A percentile compares a stretch with the other conserved stretches of the same genome.
These are phyloP conservation scores for Peribatodes rhomboidaria DNA, from an alignment of 2,888 invertebrate genomes.

Conservation along the genomic window DNA sequence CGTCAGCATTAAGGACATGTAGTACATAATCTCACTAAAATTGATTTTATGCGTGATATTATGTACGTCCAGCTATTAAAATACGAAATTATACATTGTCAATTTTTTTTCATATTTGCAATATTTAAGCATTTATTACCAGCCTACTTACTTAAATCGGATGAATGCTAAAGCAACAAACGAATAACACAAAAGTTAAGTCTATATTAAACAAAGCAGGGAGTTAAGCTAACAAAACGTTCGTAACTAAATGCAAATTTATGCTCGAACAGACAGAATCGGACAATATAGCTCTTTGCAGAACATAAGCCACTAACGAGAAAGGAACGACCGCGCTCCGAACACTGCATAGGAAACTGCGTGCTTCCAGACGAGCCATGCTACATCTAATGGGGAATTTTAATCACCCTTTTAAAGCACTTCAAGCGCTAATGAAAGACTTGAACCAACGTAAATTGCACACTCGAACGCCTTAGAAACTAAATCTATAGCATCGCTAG, in stretches of 20 bases:
- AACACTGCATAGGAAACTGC: slow-evolving; percentile 48
- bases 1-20: too few relatives aligned
- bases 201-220: slow-evolving; percentile 38
- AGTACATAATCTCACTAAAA: too few relatives aligned
- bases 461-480: slow-evolving; percentile 1
- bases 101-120: neutral
- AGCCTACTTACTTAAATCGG: neutral
- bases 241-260: slow-evolving; percentile 59
- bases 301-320: slow-evolving; percentile 51
- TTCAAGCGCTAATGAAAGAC: slow-evolving; percentile 37
- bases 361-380: slow-evolving; percentile 37
- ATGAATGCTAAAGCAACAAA: slow-evolving; percentile 6
- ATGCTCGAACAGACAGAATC: slow-evolving; percentile 52
- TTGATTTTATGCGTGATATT: too few relatives aligned
- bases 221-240: slow-evolving; percentile 55
- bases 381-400: slow-evolving; percentile 33
- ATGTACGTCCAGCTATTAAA: too few relatives aligned
- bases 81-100: too few relatives aligned
- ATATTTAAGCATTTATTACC: neutral
- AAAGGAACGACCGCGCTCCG: slow-evolving; percentile 49
- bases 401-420: slow-evolving; percentile 38
- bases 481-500: too few relatives aligned
- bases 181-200: slow-evolving; percentile 1
- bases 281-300: slow-evolving; percentile 51
- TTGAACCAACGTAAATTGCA: slow-evolving; percentile 14